phyloP scores from a whole-genome alignment of 2,797 vertebrate genomes.

The Botia almorhae region DNA sequence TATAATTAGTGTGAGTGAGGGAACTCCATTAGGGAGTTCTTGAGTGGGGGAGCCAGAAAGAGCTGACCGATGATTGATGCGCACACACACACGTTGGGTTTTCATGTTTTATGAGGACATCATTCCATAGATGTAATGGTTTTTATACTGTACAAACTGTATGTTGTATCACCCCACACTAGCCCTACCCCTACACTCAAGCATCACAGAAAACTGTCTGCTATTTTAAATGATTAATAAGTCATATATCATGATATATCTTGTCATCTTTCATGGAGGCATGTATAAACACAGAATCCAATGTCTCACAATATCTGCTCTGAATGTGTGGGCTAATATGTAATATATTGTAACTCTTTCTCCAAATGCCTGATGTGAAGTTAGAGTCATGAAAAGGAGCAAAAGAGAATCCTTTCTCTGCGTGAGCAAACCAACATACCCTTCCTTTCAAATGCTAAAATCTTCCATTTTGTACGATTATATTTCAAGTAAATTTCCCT shows the following conservation, averaged over 20 bases:
- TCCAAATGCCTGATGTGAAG: neutral
- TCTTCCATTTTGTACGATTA: conserved; percentile 39
- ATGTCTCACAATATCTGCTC: neutral
- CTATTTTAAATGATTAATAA: neutral
- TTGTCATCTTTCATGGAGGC: neutral
- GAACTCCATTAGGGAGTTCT: conserved; percentile 43
- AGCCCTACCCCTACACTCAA: neutral
- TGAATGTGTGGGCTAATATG: neutral
- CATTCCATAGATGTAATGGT: neutral
- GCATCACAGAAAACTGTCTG: neutral
- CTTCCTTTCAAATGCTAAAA: conserved; percentile 41
- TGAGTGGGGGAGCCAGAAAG: conserved; percentile 41
- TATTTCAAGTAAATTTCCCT: conserved; percentile 60
- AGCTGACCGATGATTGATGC: conserved; percentile 34
- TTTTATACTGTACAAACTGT: too few relatives aligned
- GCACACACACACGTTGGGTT: neutral
- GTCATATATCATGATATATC: neutral
- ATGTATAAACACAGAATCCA: neutral
- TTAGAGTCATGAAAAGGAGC: neutral
- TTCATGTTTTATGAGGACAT: neutral
- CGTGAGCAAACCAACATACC: conserved; percentile 10
- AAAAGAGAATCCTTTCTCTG: neutral
- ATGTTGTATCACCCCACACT: neutral
- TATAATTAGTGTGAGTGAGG: conserved; percentile 54
- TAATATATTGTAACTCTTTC: neutral